Percentiles rank a stretch among this genome's conserved stretches.
Evolutionary conservation across 1,140 invertebrate species (phyloP).

Genomic region (Holcopasites calliopsidis): DNA sequence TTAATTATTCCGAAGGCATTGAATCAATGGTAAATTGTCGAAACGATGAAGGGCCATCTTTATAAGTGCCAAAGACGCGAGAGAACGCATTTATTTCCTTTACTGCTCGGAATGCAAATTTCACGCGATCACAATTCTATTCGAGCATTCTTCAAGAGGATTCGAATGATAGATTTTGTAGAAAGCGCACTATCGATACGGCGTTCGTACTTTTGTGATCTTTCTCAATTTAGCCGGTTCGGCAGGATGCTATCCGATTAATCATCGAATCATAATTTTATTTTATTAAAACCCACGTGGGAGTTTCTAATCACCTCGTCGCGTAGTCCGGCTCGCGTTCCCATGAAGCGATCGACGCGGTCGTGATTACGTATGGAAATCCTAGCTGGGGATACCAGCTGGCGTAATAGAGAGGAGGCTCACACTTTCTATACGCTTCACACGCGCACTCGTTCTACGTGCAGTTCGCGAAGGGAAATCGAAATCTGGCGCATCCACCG

Average conservation of each 20-base stretch:
- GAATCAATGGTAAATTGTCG: too few relatives aligned
- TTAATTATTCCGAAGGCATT: background rate
- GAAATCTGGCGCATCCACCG: too few relatives aligned
- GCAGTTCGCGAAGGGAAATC: too few relatives aligned
- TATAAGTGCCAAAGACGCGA: too few relatives aligned
- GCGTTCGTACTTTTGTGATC: constrained; percentile 1
- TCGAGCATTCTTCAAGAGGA: background rate
- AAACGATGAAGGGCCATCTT: too few relatives aligned
- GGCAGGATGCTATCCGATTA: constrained; percentile 17
- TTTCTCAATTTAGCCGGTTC: constrained; percentile 38
- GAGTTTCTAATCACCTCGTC: constrained; percentile 41
- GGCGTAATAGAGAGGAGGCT: constrained; percentile 58
- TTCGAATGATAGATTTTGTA: background rate
- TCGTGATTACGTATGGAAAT: constrained; percentile 73
- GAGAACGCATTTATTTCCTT: too few relatives aligned
- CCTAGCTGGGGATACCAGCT: constrained; percentile 64
- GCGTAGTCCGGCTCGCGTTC: constrained; percentile 62
- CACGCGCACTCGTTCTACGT: background rate
- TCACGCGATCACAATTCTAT: background rate
- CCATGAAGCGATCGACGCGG: constrained; percentile 60
- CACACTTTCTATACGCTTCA: constrained; percentile 50
- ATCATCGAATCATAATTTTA: constrained; percentile 34
- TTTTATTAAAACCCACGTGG: background rate
- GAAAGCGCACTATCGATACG: too few relatives aligned
- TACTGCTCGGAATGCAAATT: constrained; percentile 1